Base-by-base conservation (phyloP, 1,140 invertebrate species). In the Trissolcus basalis region DNA sequence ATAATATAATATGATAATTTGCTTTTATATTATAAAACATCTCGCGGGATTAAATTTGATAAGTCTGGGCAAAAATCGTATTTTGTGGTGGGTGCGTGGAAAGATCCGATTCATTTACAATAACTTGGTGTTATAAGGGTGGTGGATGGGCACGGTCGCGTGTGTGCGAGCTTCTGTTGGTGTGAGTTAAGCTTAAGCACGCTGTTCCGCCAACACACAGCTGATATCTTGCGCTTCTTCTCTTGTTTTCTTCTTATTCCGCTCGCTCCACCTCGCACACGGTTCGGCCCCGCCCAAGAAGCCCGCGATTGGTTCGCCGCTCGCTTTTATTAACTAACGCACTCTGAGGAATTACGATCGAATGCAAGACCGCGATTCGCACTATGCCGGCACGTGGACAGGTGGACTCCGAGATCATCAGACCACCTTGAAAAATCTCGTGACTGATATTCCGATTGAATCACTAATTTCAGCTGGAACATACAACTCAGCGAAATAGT, bases 261-360 rank as follows among this genome's bases (percentile, higher is more conserved):
- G 36, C 33, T 67, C 53, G 63, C 63, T 70, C 68, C 68, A 56
- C 68, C 65, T 60, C 55, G 55, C 55, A 41, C 43, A 4, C 10
- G 13, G 9, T 10, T 15, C 8, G 51, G 39, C 45, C 32, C 58
- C 68, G 68, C 68, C 68, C 68, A 48, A 27, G 6, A 2, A 19
- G 8, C 13, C 32, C 5, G 0, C 14, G 68, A 71, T 71, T 71
- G 68, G 68, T 35, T 12, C 15, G 27, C 53, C 13, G 58, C 32
- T 16, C 48, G 58, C 59, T 71, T 71, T 63, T 71, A 61, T 71
- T 63, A 63, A 71, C 68, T 39, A 49, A 63, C 51, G 61, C 67
- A 55, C 44, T 7, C 44, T 58, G 32, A 41, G 56, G 54, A 71
- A 63, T 71, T 71, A 63, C 68, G 53, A 63, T 56, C 68, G 39